Conservation (phyloP, 30 jellyfish, hydroid and myxozoan genomes). For the Aurelia sp. region DNA sequence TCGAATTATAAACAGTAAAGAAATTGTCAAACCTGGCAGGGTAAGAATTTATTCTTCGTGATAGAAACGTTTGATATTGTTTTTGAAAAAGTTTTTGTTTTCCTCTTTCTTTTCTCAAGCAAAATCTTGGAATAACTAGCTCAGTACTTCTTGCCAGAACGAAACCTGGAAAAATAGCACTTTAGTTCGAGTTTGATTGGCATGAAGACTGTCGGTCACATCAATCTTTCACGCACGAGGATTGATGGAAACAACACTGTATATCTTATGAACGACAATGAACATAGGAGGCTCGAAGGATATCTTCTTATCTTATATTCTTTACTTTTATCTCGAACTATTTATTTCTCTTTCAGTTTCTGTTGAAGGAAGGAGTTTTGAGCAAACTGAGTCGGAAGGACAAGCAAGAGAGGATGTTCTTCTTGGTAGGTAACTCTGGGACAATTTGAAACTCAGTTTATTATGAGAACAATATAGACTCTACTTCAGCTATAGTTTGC, state of each 20-base stretch:
- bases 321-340: neutral
- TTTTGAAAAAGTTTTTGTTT: neutral
- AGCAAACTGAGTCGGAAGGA: conserved; percentile 93
- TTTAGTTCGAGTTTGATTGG: neutral
- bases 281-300: too few relatives aligned
- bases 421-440: conserved; percentile 53
- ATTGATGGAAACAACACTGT: too few relatives aligned
- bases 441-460: neutral
- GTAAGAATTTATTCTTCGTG: conserved; percentile 35
- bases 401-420: conserved; percentile 89
- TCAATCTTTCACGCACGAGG: too few relatives aligned
- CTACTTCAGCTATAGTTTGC: too few relatives aligned
- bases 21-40: conserved; percentile 97
- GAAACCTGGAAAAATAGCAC: neutral
- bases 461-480: neutral
- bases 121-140: too few relatives aligned
- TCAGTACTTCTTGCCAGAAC: neutral
- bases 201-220: too few relatives aligned
- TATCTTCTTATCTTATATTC: too few relatives aligned
- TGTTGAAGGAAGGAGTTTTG: conserved; percentile 89
- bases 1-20: conserved; percentile 84
- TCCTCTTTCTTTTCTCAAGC: too few relatives aligned
- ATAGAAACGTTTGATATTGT: neutral
- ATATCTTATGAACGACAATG: too few relatives aligned
- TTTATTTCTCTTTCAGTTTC: conserved; percentile 62